A percentile compares a stretch with the other conserved stretches of the same genome.
Evolutionary conservation across 2,113 vertebrate genomes (phyloP).

Genomic region (Chroicocephalus ridibundus): DNA sequence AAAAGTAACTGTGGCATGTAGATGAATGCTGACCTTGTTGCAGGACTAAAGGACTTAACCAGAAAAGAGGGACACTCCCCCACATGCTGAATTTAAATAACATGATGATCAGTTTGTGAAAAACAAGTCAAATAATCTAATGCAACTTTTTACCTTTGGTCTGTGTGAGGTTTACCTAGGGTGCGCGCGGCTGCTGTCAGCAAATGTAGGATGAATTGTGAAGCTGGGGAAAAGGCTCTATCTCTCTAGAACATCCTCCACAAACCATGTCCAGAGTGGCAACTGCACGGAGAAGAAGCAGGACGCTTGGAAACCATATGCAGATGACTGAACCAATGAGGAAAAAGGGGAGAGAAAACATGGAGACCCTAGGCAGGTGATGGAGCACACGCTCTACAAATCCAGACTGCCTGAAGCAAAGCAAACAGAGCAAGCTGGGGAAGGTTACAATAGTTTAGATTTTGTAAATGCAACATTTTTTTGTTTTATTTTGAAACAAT

Average conservation of each 20-base stretch:
- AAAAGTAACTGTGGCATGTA: neutral
- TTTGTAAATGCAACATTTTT: neutral
- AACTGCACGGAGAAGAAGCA: neutral
- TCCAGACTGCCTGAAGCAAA: neutral
- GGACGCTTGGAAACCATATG: neutral
- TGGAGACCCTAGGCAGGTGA: neutral
- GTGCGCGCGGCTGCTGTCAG: neutral
- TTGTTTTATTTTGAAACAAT: conserved; percentile 4
- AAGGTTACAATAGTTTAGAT: neutral
- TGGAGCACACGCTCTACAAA: neutral
- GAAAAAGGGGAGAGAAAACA: neutral
- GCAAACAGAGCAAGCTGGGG: neutral
- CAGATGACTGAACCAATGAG: neutral
- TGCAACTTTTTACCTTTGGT: neutral
- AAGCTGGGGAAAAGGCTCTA: neutral
- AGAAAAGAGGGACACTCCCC: neutral
- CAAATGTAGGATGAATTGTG: neutral
- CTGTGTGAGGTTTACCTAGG: neutral
- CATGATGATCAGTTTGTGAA: neutral
- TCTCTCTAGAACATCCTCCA: neutral
- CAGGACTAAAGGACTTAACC: neutral
- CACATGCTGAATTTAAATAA: neutral
- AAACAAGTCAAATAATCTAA: neutral
- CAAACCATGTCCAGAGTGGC: neutral
- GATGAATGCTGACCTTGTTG: neutral